Evolutionary conservation across 2,113 vertebrate species (phyloP), one percentile per base, ranked within the genome.

Genomic region (Motacilla alba): DNA sequence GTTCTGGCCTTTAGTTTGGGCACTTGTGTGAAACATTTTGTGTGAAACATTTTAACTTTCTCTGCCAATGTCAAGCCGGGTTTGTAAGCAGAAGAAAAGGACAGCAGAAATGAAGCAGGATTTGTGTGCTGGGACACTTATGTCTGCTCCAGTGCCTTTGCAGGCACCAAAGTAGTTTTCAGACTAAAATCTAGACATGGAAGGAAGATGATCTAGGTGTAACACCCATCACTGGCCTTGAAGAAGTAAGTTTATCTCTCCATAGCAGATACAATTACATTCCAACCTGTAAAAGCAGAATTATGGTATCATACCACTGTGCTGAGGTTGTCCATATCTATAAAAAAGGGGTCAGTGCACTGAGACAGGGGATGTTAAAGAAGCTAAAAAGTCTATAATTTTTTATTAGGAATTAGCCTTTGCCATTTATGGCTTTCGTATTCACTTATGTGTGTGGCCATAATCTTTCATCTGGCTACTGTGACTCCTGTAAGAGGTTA

Each of bases 371-470:
- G 53, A n/a, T 79, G 50, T 33, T 62, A 89, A 31, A 66, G 49
- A 87, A 82, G 35, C 15, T 91, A 50, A 87, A 72, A 89, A 58
- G 50, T 90, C 73, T 59, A 47, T 83, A 55, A 24, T 47, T 66
- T 80, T 93, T 89, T 81, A 89, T 83, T 87, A 69, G n/a, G 37
- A 95, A 59, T 94, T 90, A 74, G 20, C 44, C 14, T 83, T 46
- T 70, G 35, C 43, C 21, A 10, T 80, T 95, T 88, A 77, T 75
- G 44, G 39, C 52, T 95, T 93, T 83, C 0, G 0, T 46, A 60
- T 76, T 86, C 39, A 49, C 35, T 62, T 92, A 37, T 2, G 11
- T 86, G 24, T 70, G 23, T 87, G 47, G 56, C 81, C 83, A 78
- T 88, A 80, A 60, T 89, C 56, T 91, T 87, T 90, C 59, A 59